A percentile compares a stretch with the other conserved stretches of the same genome.
Conservation (phyloP, 2,888 invertebrate genomes). For the Tenthredo distinguenda region DNA sequence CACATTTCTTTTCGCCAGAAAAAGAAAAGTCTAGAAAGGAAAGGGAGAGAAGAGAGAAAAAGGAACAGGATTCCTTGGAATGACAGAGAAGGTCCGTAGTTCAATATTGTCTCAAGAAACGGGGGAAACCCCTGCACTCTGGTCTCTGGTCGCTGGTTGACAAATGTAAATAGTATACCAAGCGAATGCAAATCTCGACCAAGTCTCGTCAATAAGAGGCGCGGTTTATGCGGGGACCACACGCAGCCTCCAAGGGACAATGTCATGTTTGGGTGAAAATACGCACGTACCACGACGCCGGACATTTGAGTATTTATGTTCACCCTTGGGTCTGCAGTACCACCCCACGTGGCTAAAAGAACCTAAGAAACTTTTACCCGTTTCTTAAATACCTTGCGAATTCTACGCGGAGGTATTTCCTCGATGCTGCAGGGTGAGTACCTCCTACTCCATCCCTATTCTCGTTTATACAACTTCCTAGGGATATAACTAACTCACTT, state of each 20-base stretch:
- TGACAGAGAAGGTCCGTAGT: background rate
- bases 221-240: slow-evolving; percentile 35
- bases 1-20: background rate
- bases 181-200: slow-evolving; percentile 42
- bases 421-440: background rate
- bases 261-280: slow-evolving; percentile 45
- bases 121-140: background rate
- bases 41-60: background rate
- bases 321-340: slow-evolving; percentile 12
- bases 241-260: slow-evolving; percentile 41
- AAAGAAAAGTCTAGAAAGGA: background rate
- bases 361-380: slow-evolving; percentile 5
- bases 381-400: slow-evolving; percentile 6
- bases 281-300: background rate
- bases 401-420: background rate
- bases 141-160: background rate
- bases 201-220: slow-evolving; percentile 5
- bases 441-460: background rate
- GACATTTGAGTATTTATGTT: slow-evolving; percentile 33
- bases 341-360: slow-evolving; percentile 24
- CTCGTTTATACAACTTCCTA: background rate
- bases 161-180: slow-evolving; percentile 29
- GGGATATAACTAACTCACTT: slow-evolving; percentile 46
- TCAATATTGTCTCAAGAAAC: slow-evolving; percentile 37
- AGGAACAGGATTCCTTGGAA: background rate